Percentiles rank a stretch among this genome's conserved stretches.
Conservation (phyloP, 2,888 invertebrate genomes). For the Cotesia congregata region DNA sequence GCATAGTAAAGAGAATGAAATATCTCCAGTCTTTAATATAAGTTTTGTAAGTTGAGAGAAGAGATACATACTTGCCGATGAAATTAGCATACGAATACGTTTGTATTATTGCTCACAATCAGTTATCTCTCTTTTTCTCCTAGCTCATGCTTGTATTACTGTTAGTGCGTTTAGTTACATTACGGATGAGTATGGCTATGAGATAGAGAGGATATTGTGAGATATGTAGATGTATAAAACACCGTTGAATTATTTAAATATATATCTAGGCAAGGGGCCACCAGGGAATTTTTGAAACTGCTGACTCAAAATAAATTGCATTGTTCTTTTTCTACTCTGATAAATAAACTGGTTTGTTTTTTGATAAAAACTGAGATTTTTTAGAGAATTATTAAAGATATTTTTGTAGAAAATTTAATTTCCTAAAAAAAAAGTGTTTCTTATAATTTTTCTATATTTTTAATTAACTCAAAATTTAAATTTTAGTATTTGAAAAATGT, state of each 20-base stretch:
- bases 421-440: no score
- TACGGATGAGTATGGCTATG: constrained; percentile 23
- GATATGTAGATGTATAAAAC: constrained; percentile 35
- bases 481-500: no score
- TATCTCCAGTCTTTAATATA: constrained; percentile 1
- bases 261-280: constrained; percentile 44
- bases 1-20: constrained; percentile 13
- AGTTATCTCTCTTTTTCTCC: constrained; percentile 4
- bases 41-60: no score
- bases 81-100: constrained; percentile 59
- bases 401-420: no score
- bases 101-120: constrained; percentile 13
- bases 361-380: no score
- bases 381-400: no score
- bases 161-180: constrained; percentile 13
- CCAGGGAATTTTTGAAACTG: constrained; percentile 52
- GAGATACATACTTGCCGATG: constrained; percentile 41
- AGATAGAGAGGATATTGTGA: constrained; percentile 1
- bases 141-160: neutral
- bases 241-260: constrained; percentile 58
- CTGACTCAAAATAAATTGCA: constrained; percentile 48
- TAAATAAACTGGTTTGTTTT: no score
- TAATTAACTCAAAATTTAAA: no score
- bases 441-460: no score
- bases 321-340: constrained; percentile 44